Evolutionary conservation across 2,888 invertebrate species (phyloP).

Genomic region (Drosophila recens): DNA sequence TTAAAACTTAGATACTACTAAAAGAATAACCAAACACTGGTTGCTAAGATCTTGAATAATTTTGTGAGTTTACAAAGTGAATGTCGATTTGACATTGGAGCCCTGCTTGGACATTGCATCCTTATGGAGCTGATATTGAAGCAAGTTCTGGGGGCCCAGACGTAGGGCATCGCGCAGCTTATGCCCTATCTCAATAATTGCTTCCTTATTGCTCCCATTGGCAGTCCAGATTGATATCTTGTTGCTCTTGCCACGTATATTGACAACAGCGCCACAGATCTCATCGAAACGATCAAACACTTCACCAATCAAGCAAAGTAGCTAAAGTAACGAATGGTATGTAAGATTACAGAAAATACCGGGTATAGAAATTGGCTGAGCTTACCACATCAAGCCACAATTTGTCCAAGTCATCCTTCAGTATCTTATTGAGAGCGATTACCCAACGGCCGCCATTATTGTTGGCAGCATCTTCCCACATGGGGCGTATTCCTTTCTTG

Average conservation of each 20-base stretch:
- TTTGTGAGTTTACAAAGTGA: slow-evolving; percentile 78
- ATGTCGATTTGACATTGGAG: slow-evolving; percentile 89
- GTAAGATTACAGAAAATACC: not conserved
- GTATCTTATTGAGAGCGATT: slow-evolving; percentile 89
- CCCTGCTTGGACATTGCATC: slow-evolving; percentile 94
- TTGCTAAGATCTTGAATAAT: slow-evolving; percentile 34
- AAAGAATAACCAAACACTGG: slow-evolving; percentile 36
- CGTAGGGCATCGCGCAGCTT: slow-evolving; percentile 94
- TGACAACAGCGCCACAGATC: slow-evolving; percentile 98
- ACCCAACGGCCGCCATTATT: slow-evolving; percentile 95
- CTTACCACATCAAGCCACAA: slow-evolving; percentile 92
- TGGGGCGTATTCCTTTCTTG: slow-evolving; percentile 90
- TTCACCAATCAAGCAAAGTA: slow-evolving; percentile 97
- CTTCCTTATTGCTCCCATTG: slow-evolving; percentile 91
- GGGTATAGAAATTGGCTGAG: too few species aligned
- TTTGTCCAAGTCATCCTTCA: slow-evolving; percentile 90
- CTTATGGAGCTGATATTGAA: slow-evolving; percentile 92
- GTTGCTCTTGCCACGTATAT: slow-evolving; percentile 95
- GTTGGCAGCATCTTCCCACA: slow-evolving; percentile 97
- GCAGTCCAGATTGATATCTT: slow-evolving; percentile 98
- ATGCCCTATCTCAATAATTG: slow-evolving; percentile 94
- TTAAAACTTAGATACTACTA: slow-evolving; percentile 6
- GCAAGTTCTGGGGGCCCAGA: slow-evolving; percentile 87
- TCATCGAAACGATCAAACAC: slow-evolving; percentile 97
- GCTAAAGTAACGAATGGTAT: slow-evolving; percentile 82